Base-by-base conservation (phyloP, 35 echinoderm and acorn worm species). In the Apostichopus japonicus region DNA sequence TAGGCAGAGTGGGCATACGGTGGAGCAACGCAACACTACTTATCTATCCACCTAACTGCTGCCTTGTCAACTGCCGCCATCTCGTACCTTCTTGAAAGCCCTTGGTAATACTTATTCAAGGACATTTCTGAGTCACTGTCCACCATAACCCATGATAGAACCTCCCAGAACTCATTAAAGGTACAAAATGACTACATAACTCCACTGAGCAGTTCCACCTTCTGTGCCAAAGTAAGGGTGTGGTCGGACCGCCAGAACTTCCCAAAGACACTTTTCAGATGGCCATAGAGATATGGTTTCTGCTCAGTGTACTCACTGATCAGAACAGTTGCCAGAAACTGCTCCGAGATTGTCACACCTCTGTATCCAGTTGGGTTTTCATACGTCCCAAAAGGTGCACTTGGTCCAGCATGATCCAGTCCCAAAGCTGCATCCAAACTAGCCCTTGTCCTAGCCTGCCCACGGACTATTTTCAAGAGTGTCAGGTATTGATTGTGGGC, bases 81-180 rank as follows among this genome's bases (percentile, higher is more conserved):
- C 54, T 87, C 57, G 59, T 87, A 87, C 9, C 55, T 10, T 58
- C 22, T 5, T 53, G 83, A 10, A 13, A 87, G 54, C 2, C 52
- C 83, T 6, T 10, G 9, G 55, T 87, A 87, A 10, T 87, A 61
- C 16, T 15, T 15, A 14, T 11, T n/a, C n/a, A 87, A 17, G 3
- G 83, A 16, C 55, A 61, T 61, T 56, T 86, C 83, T 6, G 83
- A 87, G 59, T 87, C 83, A 2, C 8, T 16, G 83, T 87, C 83
- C 19, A 87, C 83, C 83, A 87, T 61, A 16, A 87, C 54, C 83
- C 83, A 87, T 11, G 83, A 87, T 1, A 87, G 0, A 8, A 87
- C 83, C 17, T 87, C 83, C 57, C 83, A 87, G 17, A 87, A 87
- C 83, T 87, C 53, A 25, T 87, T 87, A 24, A 87, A 87, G 8